Conservation (phyloP, 2,113 vertebrate species). For the Toxostoma redivivum region DNA sequence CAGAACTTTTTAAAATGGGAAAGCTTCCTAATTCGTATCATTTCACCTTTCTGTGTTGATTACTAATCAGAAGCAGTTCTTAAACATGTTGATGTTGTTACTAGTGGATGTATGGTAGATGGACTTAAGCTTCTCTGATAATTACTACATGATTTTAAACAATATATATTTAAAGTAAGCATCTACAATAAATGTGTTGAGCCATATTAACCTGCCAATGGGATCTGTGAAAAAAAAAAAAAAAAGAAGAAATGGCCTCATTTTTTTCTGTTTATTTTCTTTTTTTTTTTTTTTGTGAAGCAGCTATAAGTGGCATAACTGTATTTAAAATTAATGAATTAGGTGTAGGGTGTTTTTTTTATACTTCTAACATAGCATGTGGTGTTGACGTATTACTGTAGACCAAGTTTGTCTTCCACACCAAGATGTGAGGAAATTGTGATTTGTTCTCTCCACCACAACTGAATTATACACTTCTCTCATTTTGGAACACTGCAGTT, state of each 20-base stretch:
- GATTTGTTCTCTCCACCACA: slow-evolving; percentile 72
- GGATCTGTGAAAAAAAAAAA: slow-evolving; percentile 79
- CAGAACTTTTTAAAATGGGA: slow-evolving; percentile 57
- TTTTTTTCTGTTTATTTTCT: slow-evolving; percentile 29
- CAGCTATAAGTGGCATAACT: slow-evolving; percentile 73
- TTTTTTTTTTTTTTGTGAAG: slow-evolving; percentile 54
- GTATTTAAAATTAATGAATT: slow-evolving; percentile 70
- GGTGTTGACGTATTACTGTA: slow-evolving; percentile 74
- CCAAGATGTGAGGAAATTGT: slow-evolving; percentile 68
- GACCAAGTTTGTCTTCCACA: slow-evolving; percentile 78
- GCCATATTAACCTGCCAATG: slow-evolving; percentile 83
- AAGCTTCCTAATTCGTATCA: slow-evolving; percentile 59
- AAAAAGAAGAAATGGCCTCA: slow-evolving; percentile 70
- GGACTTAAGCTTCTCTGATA: slow-evolving; percentile 75
- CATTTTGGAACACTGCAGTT: slow-evolving; percentile 78
- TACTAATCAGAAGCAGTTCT: slow-evolving; percentile 69
- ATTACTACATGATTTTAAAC: slow-evolving; percentile 75
- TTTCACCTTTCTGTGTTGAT: slow-evolving; percentile 69
- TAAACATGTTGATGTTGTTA: slow-evolving; percentile 73
- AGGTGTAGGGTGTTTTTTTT: slow-evolving; percentile 61
- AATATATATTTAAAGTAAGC: slow-evolving; percentile 77
- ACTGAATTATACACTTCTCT: slow-evolving; percentile 64
- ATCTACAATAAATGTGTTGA: slow-evolving; percentile 78
- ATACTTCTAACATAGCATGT: slow-evolving; percentile 77
- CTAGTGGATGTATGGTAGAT: slow-evolving; percentile 74